Conservation (phyloP, 2,113 vertebrate species). For the Chloroceryle aenea region DNA sequence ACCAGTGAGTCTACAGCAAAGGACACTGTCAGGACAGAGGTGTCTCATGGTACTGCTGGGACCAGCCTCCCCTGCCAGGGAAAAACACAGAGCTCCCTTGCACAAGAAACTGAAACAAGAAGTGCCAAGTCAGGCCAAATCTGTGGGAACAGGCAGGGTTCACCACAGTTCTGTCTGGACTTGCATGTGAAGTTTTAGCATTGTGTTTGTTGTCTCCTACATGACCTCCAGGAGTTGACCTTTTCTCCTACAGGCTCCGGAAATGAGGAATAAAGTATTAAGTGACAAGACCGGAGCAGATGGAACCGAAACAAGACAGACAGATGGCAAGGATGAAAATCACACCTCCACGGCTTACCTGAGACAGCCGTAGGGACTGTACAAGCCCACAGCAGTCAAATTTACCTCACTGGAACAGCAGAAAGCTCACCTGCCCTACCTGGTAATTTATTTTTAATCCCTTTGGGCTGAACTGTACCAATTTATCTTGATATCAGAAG, state of each 20-base stretch:
- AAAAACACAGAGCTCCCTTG: not conserved
- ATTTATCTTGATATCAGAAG: not conserved
- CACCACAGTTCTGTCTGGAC: not conserved
- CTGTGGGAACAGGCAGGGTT: accelerated
- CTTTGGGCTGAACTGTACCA: not conserved
- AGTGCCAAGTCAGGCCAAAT: not conserved
- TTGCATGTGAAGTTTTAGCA: accelerated
- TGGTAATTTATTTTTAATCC: not conserved
- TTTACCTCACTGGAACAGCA: not conserved
- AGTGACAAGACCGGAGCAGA: not conserved
- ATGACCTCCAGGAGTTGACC: not conserved
- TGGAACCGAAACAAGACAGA: not conserved
- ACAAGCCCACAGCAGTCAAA: not conserved
- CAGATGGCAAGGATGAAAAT: not conserved
- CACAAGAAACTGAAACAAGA: accelerated
- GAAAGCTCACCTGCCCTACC: not conserved
- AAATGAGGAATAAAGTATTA: not conserved
- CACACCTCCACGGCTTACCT: accelerated
- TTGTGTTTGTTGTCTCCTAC: not conserved
- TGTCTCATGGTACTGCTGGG: accelerated
- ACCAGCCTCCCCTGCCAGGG: not conserved
- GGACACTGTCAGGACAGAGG: not conserved
- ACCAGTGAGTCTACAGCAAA: accelerated
- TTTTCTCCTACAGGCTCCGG: not conserved
- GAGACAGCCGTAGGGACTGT: accelerated